Evolutionary conservation across 92 coral and sea anemone species (phyloP).

Genomic region (Anthopleura xanthogrammica): DNA sequence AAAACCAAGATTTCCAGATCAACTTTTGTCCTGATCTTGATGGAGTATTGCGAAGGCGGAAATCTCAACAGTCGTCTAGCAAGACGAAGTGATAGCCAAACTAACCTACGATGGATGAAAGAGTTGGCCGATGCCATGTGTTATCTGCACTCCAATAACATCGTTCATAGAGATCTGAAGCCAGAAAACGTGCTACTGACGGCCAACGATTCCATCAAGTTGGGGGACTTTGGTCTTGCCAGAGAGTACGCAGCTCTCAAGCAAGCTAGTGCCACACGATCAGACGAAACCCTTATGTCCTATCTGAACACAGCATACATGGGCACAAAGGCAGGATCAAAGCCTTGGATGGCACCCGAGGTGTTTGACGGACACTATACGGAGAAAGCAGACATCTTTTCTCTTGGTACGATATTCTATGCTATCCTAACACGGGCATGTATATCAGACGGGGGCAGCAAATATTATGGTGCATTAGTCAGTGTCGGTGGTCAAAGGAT

Average conservation of each 20-base stretch:
- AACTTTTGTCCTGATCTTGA: constrained; percentile 43
- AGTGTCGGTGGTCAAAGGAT: too few species aligned
- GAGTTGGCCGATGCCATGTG: constrained; percentile 57
- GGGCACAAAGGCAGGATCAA: constrained; percentile 28
- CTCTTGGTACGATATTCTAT: constrained; percentile 59
- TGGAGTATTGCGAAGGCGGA: constrained; percentile 73
- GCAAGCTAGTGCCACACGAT: background rate
- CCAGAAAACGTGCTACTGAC: constrained; percentile 66
- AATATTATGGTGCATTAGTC: background rate
- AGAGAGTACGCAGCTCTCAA: constrained; percentile 45
- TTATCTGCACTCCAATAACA: constrained; percentile 44
- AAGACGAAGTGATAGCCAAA: constrained; percentile 34
- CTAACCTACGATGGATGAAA: constrained; percentile 63
- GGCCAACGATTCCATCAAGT: constrained; percentile 35
- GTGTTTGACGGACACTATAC: constrained; percentile 49
- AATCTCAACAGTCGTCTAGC: constrained; percentile 58
- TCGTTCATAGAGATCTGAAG: constrained; percentile 80
- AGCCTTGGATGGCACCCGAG: constrained; percentile 72
- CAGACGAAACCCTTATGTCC: background rate
- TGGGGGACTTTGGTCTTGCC: constrained; percentile 79
- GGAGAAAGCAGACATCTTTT: constrained; percentile 69
- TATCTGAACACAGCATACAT: constrained; percentile 24
- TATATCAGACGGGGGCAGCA: background rate
- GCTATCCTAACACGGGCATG: constrained; percentile 48
- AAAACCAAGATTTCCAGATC: background rate